phyloP scores from a whole-genome alignment of 2,888 invertebrate species.

The Lamproptera curius region DNA sequence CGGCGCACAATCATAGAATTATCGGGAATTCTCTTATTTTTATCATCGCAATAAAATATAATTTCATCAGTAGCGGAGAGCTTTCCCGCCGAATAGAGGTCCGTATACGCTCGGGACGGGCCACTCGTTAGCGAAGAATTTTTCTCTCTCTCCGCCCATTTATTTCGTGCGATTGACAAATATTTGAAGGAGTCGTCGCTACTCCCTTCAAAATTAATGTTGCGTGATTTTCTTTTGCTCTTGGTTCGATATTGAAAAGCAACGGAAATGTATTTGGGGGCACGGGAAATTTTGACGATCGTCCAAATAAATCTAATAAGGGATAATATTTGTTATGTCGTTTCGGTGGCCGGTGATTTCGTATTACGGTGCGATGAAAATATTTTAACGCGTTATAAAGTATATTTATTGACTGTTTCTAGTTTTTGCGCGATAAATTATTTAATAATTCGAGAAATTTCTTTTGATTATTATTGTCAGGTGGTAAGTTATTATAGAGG shows the following conservation, averaged over 20 bases:
- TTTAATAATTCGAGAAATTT: no score
- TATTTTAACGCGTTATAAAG: no score
- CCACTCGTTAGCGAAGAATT: slow-evolving; percentile 9
- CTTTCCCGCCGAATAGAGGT: slow-evolving; percentile 13
- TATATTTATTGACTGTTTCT: no score
- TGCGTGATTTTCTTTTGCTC: no score
- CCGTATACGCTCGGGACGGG: slow-evolving; percentile 5
- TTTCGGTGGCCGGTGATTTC: no score
- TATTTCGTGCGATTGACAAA: slow-evolving; percentile 5
- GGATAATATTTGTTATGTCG: no score
- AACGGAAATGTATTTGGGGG: no score
- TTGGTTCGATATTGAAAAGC: no score
- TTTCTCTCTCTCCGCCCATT: slow-evolving; percentile 6
- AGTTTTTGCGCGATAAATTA: no score
- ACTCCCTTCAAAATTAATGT: not conserved
- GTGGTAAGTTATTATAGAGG: no score
- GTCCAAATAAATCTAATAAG: not conserved
- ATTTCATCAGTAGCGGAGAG: slow-evolving; percentile 17
- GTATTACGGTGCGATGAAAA: no score
- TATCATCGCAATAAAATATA: slow-evolving; percentile 17
- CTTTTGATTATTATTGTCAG: no score
- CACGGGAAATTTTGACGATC: not conserved
- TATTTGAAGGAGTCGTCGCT: not conserved
- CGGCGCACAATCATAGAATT: slow-evolving; percentile 11
- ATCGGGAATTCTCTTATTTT: slow-evolving; percentile 11